Conservation (phyloP, 2,888 invertebrate genomes). For the Drosophila paramelanica region DNA sequence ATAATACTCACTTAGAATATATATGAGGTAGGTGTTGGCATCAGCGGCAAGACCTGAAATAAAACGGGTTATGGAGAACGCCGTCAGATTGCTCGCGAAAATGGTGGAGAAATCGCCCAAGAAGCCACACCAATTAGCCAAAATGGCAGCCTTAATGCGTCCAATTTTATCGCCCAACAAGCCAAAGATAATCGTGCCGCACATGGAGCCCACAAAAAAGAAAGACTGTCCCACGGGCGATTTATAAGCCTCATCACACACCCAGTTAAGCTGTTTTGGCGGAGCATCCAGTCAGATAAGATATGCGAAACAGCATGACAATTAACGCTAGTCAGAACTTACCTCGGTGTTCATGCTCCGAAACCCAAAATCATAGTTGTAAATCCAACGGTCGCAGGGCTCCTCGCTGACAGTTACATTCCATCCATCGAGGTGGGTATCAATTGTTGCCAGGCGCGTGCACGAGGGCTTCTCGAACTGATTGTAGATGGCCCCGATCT, state of each 20-base stretch:
- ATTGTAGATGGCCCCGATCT: slow-evolving; percentile 76
- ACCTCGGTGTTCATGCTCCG: slow-evolving; percentile 88
- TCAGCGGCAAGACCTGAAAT: slow-evolving; percentile 87
- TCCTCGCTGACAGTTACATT: slow-evolving; percentile 70
- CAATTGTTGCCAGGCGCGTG: slow-evolving; percentile 67
- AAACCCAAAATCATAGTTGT: slow-evolving; percentile 86
- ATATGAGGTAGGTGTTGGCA: slow-evolving; percentile 87
- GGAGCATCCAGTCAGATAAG: slow-evolving; percentile 24
- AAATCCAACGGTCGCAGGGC: slow-evolving; percentile 86
- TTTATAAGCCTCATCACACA: slow-evolving; percentile 87
- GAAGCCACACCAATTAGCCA: slow-evolving; percentile 86
- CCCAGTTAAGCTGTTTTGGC: slow-evolving; percentile 86
- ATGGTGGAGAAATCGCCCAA: slow-evolving; percentile 86
- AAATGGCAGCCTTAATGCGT: slow-evolving; percentile 86
- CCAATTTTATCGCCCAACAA: slow-evolving; percentile 86
- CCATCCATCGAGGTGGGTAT: slow-evolving; percentile 24
- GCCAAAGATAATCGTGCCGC: slow-evolving; percentile 87
- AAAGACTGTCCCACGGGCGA: slow-evolving; percentile 87
- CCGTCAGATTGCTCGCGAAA: slow-evolving; percentile 84
- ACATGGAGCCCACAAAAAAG: slow-evolving; percentile 87
- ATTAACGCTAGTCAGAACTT: slow-evolving; percentile 38
- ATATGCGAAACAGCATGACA: neutral
- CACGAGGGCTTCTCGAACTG: slow-evolving; percentile 78
- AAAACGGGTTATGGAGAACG: slow-evolving; percentile 86
- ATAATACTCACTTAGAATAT: slow-evolving; percentile 86